Percentiles rank a stretch among this genome's conserved stretches.
Evolutionary conservation across 2,113 vertebrate genomes (phyloP).

Genomic region (Oceanodroma tethys): DNA sequence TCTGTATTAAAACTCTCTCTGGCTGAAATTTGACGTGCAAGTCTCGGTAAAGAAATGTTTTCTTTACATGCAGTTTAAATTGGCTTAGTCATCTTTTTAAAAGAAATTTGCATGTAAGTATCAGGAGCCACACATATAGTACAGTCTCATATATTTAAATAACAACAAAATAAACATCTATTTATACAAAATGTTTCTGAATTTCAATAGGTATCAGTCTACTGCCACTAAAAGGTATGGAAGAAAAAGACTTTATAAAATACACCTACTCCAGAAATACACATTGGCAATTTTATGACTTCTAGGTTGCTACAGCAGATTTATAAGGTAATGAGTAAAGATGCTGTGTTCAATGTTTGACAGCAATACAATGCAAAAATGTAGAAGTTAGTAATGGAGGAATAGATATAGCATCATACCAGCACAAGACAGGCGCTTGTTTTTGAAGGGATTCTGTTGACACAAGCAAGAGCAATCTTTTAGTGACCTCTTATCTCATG

Average conservation of each 20-base stretch:
- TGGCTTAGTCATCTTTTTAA: slow-evolving; percentile 47
- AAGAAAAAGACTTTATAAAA: slow-evolving; percentile 7
- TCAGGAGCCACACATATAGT: neutral
- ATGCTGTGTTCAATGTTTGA: neutral
- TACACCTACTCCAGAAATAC: neutral
- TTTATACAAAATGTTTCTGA: slow-evolving; percentile 10
- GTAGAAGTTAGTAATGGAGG: neutral
- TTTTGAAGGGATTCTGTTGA: neutral
- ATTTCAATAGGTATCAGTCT: neutral
- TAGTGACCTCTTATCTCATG: slow-evolving; percentile 23
- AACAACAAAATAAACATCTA: neutral
- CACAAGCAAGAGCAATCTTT: neutral
- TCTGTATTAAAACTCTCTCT: slow-evolving; percentile 43
- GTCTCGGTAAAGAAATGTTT: neutral
- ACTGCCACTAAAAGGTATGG: neutral
- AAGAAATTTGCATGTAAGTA: slow-evolving; percentile 34
- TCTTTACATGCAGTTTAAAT: slow-evolving; percentile 43
- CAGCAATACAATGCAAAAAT: neutral
- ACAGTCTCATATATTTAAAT: slow-evolving; percentile 30
- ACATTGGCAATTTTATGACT: slow-evolving; percentile 25
- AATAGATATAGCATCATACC: neutral
- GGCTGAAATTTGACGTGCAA: slow-evolving; percentile 42
- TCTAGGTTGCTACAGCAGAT: neutral
- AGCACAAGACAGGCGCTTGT: neutral
- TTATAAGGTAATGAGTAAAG: slow-evolving; percentile 36